Evolutionary conservation across 1,140 invertebrate species (phyloP).

Genomic region (Brachionus koreanus): DNA sequence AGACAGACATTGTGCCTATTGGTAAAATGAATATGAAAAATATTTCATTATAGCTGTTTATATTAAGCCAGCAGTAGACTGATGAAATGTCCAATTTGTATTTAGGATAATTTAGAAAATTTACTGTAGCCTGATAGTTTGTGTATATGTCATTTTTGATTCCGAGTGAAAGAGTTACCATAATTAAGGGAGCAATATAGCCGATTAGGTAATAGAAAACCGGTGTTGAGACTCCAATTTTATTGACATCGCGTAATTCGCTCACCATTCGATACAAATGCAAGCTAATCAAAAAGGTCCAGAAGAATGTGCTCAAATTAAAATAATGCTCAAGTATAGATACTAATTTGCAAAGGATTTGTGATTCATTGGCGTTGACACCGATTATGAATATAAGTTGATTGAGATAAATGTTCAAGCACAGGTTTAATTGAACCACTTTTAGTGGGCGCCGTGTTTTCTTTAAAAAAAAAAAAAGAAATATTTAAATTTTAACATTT

Average conservation of each 20-base stretch:
- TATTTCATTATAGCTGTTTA: slow-evolving; percentile 20
- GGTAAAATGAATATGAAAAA: slow-evolving; percentile 7
- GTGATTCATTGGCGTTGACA: slow-evolving; percentile 61
- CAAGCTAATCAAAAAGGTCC: slow-evolving; percentile 83
- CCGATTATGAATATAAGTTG: slow-evolving; percentile 73
- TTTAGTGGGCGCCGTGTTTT: slow-evolving; percentile 68
- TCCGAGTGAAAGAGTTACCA: slow-evolving; percentile 16
- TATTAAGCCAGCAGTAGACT: slow-evolving; percentile 35
- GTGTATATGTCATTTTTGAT: slow-evolving; percentile 41
- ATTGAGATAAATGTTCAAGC: slow-evolving; percentile 78
- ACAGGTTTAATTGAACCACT: slow-evolving; percentile 85
- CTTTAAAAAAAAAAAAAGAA: slow-evolving; percentile 62
- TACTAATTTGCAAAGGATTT: slow-evolving; percentile 73
- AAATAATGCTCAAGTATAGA: slow-evolving; percentile 88
- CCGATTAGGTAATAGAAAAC: slow-evolving; percentile 88
- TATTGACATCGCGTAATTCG: slow-evolving; percentile 90
- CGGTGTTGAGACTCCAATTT: slow-evolving; percentile 71
- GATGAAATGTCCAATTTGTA: slow-evolving; percentile 16
- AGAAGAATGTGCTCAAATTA: slow-evolving; percentile 80
- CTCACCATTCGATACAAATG: slow-evolving; percentile 90
- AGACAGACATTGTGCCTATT: background rate
- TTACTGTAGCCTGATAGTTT: slow-evolving; percentile 19
- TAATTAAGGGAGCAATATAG: slow-evolving; percentile 65
- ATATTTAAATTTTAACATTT: background rate
- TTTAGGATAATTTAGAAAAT: slow-evolving; percentile 35